Percentiles rank a stretch among this genome's conserved stretches.
These are phyloP conservation scores for Pollenia amentaria DNA, from an alignment of 2,888 invertebrate genomes.

Conservation along the genomic window DNA sequence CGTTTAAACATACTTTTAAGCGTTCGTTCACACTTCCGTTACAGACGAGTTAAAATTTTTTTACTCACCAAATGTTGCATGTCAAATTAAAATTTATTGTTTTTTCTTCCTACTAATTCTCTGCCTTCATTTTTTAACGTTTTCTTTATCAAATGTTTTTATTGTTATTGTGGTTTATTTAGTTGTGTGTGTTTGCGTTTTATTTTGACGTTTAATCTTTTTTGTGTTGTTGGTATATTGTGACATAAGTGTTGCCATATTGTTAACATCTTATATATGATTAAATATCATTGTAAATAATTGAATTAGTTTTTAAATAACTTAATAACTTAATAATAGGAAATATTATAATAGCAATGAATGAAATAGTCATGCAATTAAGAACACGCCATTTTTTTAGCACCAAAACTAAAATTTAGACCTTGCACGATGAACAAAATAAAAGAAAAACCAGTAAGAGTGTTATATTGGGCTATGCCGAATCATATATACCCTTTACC, in stretches of 20 bases:
- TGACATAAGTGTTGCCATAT: constrained; percentile 62
- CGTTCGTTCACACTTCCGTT: constrained; percentile 70
- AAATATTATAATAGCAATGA: not conserved
- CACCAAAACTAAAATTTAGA: not conserved
- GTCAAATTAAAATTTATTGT: constrained; percentile 56
- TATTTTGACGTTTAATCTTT: not conserved
- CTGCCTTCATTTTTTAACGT: not conserved
- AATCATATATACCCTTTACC: too few relatives aligned
- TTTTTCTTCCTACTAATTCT: constrained; percentile 46
- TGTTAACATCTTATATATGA: constrained; percentile 37
- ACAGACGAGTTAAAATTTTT: constrained; percentile 44
- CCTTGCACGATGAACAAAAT: not conserved
- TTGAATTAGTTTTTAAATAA: constrained; percentile 40
- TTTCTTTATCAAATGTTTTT: constrained; percentile 1
- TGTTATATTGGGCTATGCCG: not conserved
- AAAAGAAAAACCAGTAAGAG: not conserved
- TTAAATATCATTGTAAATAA: constrained; percentile 58
- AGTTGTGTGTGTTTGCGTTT: constrained; percentile 7
- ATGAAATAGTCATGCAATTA: constrained; percentile 18
- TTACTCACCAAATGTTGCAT: constrained; percentile 58
- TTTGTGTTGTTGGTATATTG: constrained; percentile 3
- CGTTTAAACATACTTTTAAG: constrained; percentile 44
- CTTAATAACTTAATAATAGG: not conserved
- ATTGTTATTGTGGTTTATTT: constrained; percentile 6
- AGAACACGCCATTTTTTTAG: constrained; percentile 38